Conservation (phyloP, 1,140 invertebrate species). For the Stegodyphus dumicola region DNA sequence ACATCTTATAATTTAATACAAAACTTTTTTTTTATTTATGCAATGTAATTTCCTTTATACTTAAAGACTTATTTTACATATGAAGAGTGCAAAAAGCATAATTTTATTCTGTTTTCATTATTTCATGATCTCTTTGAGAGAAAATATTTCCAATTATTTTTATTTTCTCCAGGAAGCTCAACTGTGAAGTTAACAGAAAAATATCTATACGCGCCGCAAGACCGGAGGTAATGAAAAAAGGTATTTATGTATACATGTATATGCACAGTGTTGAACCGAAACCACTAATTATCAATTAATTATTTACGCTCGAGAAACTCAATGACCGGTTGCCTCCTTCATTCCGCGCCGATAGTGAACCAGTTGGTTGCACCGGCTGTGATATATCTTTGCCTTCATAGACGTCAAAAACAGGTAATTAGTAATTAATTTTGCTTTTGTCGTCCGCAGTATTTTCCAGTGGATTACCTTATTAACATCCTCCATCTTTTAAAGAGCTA, state of each 20-base stretch:
- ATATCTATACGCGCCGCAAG: too few species aligned
- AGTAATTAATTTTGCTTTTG: slow-evolving; percentile 59
- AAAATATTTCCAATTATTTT: too few species aligned
- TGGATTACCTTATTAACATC: slow-evolving; percentile 45
- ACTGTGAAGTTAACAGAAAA: too few species aligned
- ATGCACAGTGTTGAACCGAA: slow-evolving; percentile 33
- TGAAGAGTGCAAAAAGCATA: too few species aligned
- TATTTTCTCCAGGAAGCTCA: too few species aligned
- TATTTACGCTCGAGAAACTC: slow-evolving; percentile 36
- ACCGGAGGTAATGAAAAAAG: too few species aligned
- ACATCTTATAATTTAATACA: too few species aligned
- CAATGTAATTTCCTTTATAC: too few species aligned
- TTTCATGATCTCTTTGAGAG: too few species aligned
- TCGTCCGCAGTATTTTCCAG: slow-evolving; percentile 28
- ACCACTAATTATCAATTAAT: slow-evolving; percentile 57
- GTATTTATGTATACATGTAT: neutral
- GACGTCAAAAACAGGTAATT: slow-evolving; percentile 55
- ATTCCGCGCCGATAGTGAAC: slow-evolving; percentile 8
- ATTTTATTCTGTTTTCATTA: too few species aligned
- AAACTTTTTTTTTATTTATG: too few species aligned
- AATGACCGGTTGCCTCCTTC: slow-evolving; percentile 31
- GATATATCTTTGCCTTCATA: slow-evolving; percentile 58
- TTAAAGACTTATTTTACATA: too few species aligned
- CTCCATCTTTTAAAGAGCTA: slow-evolving; percentile 1
- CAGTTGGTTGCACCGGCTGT: slow-evolving; percentile 22